A percentile compares a stretch with the other conserved stretches of the same genome.
phyloP scores from a whole-genome alignment of 2,797 vertebrate species.

The Amblyopsis hoosieri region DNA sequence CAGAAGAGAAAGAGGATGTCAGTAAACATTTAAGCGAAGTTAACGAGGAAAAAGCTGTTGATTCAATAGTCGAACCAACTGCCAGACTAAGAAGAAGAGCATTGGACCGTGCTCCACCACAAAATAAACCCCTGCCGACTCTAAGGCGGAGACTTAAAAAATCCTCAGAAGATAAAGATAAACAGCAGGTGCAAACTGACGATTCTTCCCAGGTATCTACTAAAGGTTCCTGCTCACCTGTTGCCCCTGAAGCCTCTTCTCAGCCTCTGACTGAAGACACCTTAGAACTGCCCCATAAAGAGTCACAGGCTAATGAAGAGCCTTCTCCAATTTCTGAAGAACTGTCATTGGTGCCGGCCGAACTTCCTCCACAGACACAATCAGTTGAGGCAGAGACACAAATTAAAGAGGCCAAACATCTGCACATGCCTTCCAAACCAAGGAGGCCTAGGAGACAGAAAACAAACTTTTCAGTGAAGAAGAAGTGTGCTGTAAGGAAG shows the following conservation, averaged over 20 bases:
- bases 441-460: conserved; percentile 51
- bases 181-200: conserved; percentile 32
- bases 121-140: conserved; percentile 54
- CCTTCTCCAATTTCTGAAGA: conserved; percentile 31
- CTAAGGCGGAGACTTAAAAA: conserved; percentile 62
- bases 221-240: conserved; percentile 46
- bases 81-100: conserved; percentile 66
- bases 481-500: conserved; percentile 59
- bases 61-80: conserved; percentile 41
- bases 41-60: conserved; percentile 46
- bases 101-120: conserved; percentile 48
- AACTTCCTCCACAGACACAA: conserved; percentile 37
- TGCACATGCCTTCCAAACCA: conserved; percentile 63
- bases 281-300: conserved; percentile 21
- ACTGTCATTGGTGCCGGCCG: conserved; percentile 33
- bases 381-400: conserved; percentile 57
- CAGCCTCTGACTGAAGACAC: conserved; percentile 37
- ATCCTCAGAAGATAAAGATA: conserved; percentile 39
- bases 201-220: conserved; percentile 51
- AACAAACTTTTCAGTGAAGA: conserved; percentile 59
- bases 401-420: conserved; percentile 54
- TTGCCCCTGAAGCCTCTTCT: conserved; percentile 50
- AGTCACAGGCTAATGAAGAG: conserved; percentile 39
- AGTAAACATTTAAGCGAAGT: conserved; percentile 50
- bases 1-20: conserved; percentile 63